Evolutionary conservation across 2,888 invertebrate genomes (phyloP).

Genomic region (Ophonus ardosiacus): DNA sequence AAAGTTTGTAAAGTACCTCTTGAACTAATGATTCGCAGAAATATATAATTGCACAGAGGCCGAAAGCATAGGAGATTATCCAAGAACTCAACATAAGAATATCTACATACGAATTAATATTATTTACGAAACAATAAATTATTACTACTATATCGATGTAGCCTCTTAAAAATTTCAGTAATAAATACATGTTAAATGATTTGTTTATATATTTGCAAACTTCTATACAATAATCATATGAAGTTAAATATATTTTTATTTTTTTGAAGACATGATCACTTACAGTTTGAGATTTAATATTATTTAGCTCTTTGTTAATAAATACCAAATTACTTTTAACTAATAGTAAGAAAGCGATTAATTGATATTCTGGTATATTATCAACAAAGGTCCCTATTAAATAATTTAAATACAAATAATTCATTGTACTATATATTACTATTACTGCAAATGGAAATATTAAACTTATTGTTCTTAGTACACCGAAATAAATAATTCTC

Average conservation of each 20-base stretch:
- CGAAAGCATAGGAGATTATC: no score
- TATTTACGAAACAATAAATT: not conserved
- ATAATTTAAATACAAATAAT: not conserved
- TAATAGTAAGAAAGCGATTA: not conserved
- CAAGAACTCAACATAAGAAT: no score
- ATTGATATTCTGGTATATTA: not conserved
- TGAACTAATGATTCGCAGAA: no score
- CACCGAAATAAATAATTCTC: not conserved
- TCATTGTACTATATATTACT: not conserved
- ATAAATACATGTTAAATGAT: not conserved
- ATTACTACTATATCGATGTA: not conserved
- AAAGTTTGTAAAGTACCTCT: no score
- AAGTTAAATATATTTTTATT: not conserved
- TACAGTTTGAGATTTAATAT: no score
- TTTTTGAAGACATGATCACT: not conserved
- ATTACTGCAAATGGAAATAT: not conserved
- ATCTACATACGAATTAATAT: not conserved
- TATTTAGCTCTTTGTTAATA: slow-evolving; percentile 11
- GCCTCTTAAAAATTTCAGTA: not conserved
- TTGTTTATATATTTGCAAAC: not conserved
- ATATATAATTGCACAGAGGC: no score
- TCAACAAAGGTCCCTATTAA: not conserved
- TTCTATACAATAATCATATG: not conserved
- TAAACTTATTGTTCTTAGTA: not conserved
- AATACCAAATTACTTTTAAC: not conserved